These are phyloP conservation scores for Corvus hawaiiensis DNA, from an alignment of 2,113 vertebrate genomes.

Conservation along the genomic window DNA sequence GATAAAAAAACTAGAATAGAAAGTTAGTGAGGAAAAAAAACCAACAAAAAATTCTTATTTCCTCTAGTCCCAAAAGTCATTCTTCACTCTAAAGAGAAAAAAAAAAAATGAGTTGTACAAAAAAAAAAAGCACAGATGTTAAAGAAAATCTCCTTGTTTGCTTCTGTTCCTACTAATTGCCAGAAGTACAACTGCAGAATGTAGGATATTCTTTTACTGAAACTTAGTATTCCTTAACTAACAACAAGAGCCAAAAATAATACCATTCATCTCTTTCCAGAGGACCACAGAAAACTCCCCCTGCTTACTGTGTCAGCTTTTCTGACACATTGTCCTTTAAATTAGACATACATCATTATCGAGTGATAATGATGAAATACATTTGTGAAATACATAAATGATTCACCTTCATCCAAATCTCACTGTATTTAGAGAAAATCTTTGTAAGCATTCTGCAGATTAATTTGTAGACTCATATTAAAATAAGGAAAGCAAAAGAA, in stretches of 20 bases:
- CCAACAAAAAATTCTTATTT: background rate
- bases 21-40: background rate
- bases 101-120: fast-evolving
- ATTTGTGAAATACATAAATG: background rate
- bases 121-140: background rate
- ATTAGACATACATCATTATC: background rate
- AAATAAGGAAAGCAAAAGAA: background rate
- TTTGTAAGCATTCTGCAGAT: background rate
- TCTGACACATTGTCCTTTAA: background rate
- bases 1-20: background rate
- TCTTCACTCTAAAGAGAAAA: background rate
- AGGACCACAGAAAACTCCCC: background rate
- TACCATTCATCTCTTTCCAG: background rate
- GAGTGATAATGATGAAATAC: too few relatives aligned
- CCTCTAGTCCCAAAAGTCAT: background rate
- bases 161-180: background rate
- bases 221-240: background rate
- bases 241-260: background rate
- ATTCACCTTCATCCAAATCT: background rate
- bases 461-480: background rate
- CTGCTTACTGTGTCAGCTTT: background rate
- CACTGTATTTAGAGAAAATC: background rate
- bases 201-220: background rate
- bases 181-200: background rate
- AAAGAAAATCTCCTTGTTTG: background rate